Conservation (phyloP, 2,113 vertebrate species). For the Hyperopisus bebe region DNA sequence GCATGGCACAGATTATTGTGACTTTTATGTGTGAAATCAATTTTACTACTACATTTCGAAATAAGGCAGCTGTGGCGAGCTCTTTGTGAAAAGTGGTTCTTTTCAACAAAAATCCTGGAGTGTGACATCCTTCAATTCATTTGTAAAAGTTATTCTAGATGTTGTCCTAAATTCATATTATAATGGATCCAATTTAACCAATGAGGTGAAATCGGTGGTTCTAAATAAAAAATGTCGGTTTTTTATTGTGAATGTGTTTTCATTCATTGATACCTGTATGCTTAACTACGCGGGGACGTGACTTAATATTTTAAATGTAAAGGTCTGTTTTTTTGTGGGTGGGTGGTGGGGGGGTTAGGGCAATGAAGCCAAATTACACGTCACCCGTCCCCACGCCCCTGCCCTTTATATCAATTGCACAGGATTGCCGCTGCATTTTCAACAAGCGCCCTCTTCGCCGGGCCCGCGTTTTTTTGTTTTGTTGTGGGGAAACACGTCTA, state of each 20-base stretch:
- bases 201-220: neutral
- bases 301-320: neutral
- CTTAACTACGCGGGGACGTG: neutral
- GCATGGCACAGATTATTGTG: neutral
- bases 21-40: neutral
- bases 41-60: neutral
- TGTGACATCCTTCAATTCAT: neutral
- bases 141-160: neutral
- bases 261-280: neutral
- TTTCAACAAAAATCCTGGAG: neutral
- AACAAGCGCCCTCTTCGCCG: neutral
- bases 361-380: neutral
- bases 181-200: neutral
- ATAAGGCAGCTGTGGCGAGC: neutral
- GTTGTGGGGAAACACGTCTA: neutral
- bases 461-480: constrained; percentile 10
- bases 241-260: no score
- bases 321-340: neutral
- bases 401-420: neutral
- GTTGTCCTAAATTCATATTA: neutral
- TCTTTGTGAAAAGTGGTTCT: neutral
- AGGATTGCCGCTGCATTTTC: neutral
- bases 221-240: neutral
- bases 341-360: neutral
- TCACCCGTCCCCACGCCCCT: neutral